Base-by-base conservation (phyloP, 2,797 vertebrate species). In the Anomalospiza imberbis region DNA sequence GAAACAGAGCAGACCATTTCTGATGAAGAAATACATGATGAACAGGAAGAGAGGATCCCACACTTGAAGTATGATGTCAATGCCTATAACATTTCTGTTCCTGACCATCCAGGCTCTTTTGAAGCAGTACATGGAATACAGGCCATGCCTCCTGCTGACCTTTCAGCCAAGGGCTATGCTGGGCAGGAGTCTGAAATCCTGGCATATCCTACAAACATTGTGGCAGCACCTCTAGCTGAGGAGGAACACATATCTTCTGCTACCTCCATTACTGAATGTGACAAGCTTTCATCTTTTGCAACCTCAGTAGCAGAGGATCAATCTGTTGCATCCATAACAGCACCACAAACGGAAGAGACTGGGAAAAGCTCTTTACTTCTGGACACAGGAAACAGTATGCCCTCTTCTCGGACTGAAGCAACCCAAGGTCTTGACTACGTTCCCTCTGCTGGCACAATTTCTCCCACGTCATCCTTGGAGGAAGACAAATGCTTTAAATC, bases 401-500 rank as follows among this genome's bases (percentile, higher is more conserved):
- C 99, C 6, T 98, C 98, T 18, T 98, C 98, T 65, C 98, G 98
- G 38, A 98, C 99, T 3, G 99, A 99, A 94, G 98, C 98, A 15
- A 98, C 98, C 17, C 99, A 98, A 34, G 99, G 99, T 71, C 98
- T 99, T 15, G 99, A 99, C 89, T 99, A 99, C 3, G 98, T 99
- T 34, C 99, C 99, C 58, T 99, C 99, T 0, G 99, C 99, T 42
- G 99, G 99, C 76, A 99, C 99, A 57, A 99, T 99, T 95, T 99
- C 99, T 48, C 99, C 99, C 75, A 99, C 99, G 8, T 99, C 99
- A 79, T 99, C 99, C 42, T 95, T 99, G 83, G 99, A 99, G 96
- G 99, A 99, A 84, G 99, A 99, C 97, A 99, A 99, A 88, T 99
- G 98, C 96, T 99, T 99, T 87, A 99, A 99, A 95, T 99, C 99